Conservation (phyloP, 2,113 vertebrate genomes). For the Serinus canaria region DNA sequence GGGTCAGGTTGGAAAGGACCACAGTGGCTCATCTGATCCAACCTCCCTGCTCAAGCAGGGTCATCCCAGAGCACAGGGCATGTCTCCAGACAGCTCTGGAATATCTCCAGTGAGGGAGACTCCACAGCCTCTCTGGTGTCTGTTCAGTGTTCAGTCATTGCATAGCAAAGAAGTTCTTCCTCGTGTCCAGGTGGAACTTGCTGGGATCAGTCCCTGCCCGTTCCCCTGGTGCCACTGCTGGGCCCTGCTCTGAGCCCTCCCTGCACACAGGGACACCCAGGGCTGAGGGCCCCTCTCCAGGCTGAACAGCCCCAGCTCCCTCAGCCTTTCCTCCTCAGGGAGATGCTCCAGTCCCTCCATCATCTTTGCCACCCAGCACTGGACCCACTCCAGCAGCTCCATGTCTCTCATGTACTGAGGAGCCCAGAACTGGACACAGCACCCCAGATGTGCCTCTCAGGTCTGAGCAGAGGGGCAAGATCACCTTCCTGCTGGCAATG, state of each 20-base stretch:
- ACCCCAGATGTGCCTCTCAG: background rate
- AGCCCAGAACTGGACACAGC: background rate
- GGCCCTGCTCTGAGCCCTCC: background rate
- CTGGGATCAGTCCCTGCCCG: background rate
- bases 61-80: background rate
- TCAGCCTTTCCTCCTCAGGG: background rate
- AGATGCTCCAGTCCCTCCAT: background rate
- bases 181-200: background rate
- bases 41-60: background rate
- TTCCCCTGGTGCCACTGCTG: background rate
- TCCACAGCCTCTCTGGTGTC: accelerated
- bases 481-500: background rate
- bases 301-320: background rate
- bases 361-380: background rate
- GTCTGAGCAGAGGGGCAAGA: background rate
- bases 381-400: background rate
- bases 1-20: background rate
- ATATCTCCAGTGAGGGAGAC: background rate
- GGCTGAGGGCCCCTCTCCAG: background rate
- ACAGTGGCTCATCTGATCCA: background rate
- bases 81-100: background rate
- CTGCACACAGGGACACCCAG: background rate
- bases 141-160: accelerated
- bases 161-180: background rate
- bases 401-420: accelerated